Conservation (phyloP, 2,888 invertebrate species). For the Gastracanthus pulcherrimus region DNA sequence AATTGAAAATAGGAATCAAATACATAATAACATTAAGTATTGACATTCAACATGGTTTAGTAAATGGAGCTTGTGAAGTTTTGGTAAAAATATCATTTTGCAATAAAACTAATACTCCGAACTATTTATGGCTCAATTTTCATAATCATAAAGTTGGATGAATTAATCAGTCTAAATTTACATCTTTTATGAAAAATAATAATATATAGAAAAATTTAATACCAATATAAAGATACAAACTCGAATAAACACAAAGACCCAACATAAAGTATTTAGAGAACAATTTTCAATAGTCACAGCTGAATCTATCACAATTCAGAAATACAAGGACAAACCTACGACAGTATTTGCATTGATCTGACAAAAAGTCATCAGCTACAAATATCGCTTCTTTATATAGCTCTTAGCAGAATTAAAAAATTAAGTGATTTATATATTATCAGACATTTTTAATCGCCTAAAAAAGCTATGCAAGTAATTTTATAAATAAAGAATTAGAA, state of each 20-base stretch:
- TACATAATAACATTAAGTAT: slow-evolving; percentile 57
- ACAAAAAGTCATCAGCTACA: neutral
- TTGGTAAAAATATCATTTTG: no score
- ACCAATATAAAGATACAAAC: no score
- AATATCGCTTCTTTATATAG: neutral
- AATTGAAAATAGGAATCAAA: no score
- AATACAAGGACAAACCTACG: no score
- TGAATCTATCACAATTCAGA: no score
- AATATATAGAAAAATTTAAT: no score
- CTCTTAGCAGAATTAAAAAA: slow-evolving; percentile 48
- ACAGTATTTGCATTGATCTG: neutral
- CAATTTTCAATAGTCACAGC: no score
- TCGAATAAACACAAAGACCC: no score
- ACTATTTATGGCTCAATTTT: slow-evolving; percentile 56
- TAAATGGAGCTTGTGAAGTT: slow-evolving; percentile 64
- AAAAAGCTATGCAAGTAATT: no score
- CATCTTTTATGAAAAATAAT: slow-evolving; percentile 21
- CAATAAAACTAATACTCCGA: slow-evolving; percentile 20
- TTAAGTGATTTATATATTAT: slow-evolving; percentile 42
- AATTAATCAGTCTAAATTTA: slow-evolving; percentile 27
- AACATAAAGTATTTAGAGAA: no score
- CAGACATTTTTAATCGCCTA: no score
- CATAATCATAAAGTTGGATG: slow-evolving; percentile 46
- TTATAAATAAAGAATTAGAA: no score
- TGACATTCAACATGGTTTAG: slow-evolving; percentile 54